Conservation (phyloP, 2,797 vertebrate genomes). For the Acipenser transmontanus region DNA sequence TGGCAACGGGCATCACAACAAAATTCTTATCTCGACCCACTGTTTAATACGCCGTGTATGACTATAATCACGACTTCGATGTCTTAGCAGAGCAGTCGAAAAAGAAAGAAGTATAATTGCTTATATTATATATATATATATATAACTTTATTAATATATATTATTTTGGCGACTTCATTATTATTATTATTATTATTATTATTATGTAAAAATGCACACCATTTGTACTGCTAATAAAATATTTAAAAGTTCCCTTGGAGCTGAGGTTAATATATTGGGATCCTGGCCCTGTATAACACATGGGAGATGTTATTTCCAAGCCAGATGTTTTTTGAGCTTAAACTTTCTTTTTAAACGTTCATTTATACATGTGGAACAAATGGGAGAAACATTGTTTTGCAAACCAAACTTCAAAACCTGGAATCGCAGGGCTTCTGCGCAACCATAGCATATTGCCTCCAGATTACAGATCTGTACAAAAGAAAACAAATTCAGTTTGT, state of each 20-base stretch:
- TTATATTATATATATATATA: no score
- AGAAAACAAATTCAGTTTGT: background rate
- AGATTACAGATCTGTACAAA: background rate
- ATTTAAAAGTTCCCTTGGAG: slow-evolving; percentile 14
- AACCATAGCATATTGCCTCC: background rate
- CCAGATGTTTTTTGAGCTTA: slow-evolving; percentile 17
- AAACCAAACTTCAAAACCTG: slow-evolving; percentile 32
- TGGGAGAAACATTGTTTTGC: slow-evolving; percentile 17
- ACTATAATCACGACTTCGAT: no score
- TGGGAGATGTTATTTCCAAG: slow-evolving; percentile 24
- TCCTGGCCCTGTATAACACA: slow-evolving; percentile 6
- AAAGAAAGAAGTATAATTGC: no score
- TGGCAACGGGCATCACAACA: no score
- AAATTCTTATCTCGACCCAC: no score
- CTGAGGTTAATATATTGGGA: slow-evolving; percentile 6
- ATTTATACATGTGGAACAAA: slow-evolving; percentile 25
- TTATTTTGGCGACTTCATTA: no score
- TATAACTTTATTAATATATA: no score
- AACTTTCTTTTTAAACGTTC: slow-evolving; percentile 16
- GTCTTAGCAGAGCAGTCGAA: no score
- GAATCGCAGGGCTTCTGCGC: slow-evolving; percentile 25
- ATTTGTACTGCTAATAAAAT: slow-evolving; percentile 1
- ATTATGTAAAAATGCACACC: background rate
- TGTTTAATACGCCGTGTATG: no score
- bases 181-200: background rate